Base-by-base conservation (phyloP, 1,140 invertebrate species). In the Eciton burchellii region DNA sequence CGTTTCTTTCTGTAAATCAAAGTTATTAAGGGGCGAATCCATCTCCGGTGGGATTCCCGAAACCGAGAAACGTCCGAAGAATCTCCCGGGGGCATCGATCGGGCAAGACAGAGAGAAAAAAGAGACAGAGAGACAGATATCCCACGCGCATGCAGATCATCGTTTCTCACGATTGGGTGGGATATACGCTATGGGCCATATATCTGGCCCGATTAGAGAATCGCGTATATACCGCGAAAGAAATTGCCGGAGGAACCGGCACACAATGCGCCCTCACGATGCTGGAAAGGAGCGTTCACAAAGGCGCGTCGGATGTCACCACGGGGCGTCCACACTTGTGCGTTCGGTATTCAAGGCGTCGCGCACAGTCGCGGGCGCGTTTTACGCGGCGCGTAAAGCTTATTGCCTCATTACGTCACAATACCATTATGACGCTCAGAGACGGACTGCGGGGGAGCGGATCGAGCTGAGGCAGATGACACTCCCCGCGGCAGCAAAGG, bases 361-460 rank as follows among this genome's bases (percentile, higher is more conserved):
- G 62, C 84, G 88, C 88, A 90, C 89, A 83, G 82, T 88, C 88
- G 59, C n/a, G 82, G 26, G 83, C 87, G 87, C 66, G 85, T 89
- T 91, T 91, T 89, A 88, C 88, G 87, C 85, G 87, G 85, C 71
- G 59, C 87, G 84, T 88, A 84, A 70, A 79, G 81, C 66, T 87
- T 90, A 90, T 90, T 85, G 90, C 85, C 88, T 91, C 91, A 91
- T 91, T 91, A 91, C 79, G 81, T 57, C 83, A 88, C 90, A 91
- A 91, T 91, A 85, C 84, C 35, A 35, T 35, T 35, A 59, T 68
- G 84, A 84, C 84, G 43, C 66, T 26, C 70, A 72, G 82, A 84
- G 81, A 81, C 81, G 63, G 54, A 65, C 81, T 56, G 59, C 45
- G 66, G 29, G 29, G 63, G 72, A 72, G n/a, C 24, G 29, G 45